phyloP scores from a whole-genome alignment of 2,797 vertebrate genomes.

The Phalanger gymnotis region DNA sequence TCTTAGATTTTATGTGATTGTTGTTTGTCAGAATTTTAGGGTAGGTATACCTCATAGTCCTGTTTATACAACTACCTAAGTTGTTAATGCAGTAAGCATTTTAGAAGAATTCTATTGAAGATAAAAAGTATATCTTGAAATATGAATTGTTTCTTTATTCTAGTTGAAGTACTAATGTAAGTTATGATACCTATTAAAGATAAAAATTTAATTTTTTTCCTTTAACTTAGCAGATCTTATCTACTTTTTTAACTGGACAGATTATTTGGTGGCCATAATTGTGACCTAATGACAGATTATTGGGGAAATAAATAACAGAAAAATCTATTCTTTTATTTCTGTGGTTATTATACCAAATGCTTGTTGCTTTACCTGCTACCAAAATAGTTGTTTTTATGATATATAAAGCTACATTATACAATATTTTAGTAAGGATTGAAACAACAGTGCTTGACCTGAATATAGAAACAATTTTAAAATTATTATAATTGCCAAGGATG shows the following conservation, averaged over 20 bases:
- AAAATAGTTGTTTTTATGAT: slow-evolving; percentile 43
- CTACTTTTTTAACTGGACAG: slow-evolving; percentile 20
- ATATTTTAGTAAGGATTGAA: slow-evolving; percentile 20
- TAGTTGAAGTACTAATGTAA: slow-evolving; percentile 11
- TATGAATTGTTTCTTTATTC: slow-evolving; percentile 45
- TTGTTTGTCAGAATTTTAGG: slow-evolving; percentile 31
- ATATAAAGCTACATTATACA: not conserved
- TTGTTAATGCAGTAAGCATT: slow-evolving; percentile 12
- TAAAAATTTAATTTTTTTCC: slow-evolving; percentile 35
- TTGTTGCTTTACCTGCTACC: slow-evolving; percentile 22
- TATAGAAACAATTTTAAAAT: not conserved
- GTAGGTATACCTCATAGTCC: slow-evolving; percentile 16
- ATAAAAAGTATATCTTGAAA: slow-evolving; percentile 28
- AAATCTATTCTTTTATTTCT: slow-evolving; percentile 33
- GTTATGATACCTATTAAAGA: slow-evolving; percentile 14
- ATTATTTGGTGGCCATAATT: slow-evolving; percentile 27
- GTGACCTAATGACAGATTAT: slow-evolving; percentile 32
- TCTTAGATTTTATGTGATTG: slow-evolving; percentile 54
- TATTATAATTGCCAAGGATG: slow-evolving; percentile 36
- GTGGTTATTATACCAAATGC: slow-evolving; percentile 22
- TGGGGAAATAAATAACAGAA: slow-evolving; percentile 15
- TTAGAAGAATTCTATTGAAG: slow-evolving; percentile 33
- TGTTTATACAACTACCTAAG: slow-evolving; percentile 49
- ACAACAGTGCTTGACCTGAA: slow-evolving; percentile 4
- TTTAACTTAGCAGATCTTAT: slow-evolving; percentile 28